A percentile compares a stretch with the other conserved stretches of the same genome.
Conservation (phyloP, 23 tunicate genomes). For the Pegea sp. region DNA sequence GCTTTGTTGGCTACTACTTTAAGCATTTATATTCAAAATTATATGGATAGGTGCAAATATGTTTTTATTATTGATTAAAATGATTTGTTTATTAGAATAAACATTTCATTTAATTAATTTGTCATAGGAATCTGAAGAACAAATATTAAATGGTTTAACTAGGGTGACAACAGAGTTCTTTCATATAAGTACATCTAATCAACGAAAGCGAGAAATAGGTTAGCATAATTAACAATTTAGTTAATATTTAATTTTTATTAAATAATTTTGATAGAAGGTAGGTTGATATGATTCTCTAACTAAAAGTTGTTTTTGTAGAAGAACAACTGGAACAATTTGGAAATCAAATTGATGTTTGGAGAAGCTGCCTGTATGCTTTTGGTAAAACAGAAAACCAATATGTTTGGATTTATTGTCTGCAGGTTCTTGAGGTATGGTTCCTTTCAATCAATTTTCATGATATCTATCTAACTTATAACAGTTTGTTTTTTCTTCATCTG, state of each 20-base stretch:
- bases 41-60: no score
- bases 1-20: no score
- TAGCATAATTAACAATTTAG: neutral
- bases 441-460: neutral
- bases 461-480: no score
- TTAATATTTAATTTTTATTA: neutral
- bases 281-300: no score
- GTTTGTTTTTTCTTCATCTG: no score
- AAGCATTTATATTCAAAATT: no score
- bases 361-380: conserved; percentile 37
- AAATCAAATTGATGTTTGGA: conserved; percentile 72
- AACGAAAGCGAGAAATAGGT: conserved; percentile 78
- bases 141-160: conserved; percentile 30
- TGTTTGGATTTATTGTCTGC: conserved; percentile 74
- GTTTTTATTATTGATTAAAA: no score
- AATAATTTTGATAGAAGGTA: no score
- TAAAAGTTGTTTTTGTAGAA: conserved; percentile 22
- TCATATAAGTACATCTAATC: conserved; percentile 45
- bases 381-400: conserved; percentile 52
- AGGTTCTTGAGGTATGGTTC: conserved; percentile 40
- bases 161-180: conserved; percentile 61
- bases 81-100: no score
- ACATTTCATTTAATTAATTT: no score
- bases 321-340: conserved; percentile 63
- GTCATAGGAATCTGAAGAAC: no score